phyloP scores from a whole-genome alignment of 2,888 invertebrate species.

The Lutraria lutraria region DNA sequence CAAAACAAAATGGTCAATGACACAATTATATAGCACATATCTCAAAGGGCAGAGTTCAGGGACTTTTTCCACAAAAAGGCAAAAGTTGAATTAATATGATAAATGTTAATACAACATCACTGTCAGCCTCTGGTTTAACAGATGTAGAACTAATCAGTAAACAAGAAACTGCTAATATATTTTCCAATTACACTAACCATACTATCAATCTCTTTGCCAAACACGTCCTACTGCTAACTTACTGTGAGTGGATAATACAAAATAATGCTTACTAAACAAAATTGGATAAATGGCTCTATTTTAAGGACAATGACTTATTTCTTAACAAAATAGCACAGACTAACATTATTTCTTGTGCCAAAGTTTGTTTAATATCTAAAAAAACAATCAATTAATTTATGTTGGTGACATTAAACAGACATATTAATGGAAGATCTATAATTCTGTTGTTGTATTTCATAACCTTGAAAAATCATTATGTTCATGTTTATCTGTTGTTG shows the following conservation, averaged over 20 bases:
- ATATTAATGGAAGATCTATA: too few relatives aligned
- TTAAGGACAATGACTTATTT: neutral
- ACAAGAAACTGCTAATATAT: constrained; percentile 2
- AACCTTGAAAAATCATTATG: too few relatives aligned
- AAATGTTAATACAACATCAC: neutral
- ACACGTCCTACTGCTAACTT: neutral
- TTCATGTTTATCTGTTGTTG: too few relatives aligned
- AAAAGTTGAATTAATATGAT: neutral
- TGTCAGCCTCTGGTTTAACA: neutral
- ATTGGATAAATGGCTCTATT: neutral
- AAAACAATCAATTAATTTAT: too few relatives aligned
- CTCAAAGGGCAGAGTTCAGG: too few relatives aligned
- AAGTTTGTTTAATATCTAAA: too few relatives aligned
- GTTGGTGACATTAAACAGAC: too few relatives aligned
- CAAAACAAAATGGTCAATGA: too few relatives aligned
- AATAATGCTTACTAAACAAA: constrained; percentile 1
- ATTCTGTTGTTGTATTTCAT: too few relatives aligned
- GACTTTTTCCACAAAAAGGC: neutral
- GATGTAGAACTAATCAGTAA: neutral
- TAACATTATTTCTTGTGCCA: too few relatives aligned
- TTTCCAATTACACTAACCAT: neutral
- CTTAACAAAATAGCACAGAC: neutral
- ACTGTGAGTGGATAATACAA: neutral
- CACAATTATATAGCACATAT: too few relatives aligned
- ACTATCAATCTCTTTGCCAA: neutral